Evolutionary conservation across 2,797 vertebrate genomes (phyloP).

Genomic region (Semotilus atromaculatus): DNA sequence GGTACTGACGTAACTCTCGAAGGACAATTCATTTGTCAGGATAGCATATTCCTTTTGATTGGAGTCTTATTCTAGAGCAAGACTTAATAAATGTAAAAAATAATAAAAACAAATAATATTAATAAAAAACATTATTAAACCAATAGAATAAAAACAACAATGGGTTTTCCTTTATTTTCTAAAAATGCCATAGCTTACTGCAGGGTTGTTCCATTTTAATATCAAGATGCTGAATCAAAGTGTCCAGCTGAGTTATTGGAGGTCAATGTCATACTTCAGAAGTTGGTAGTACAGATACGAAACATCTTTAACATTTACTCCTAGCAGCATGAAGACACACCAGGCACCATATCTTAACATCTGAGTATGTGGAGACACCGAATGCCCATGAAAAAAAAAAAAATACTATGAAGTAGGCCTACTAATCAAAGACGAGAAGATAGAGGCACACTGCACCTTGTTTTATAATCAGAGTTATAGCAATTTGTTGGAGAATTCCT

Average conservation of each 20-base stretch:
- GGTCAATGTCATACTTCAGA: constrained; percentile 44
- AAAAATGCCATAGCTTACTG: constrained; percentile 31
- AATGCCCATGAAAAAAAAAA: constrained; percentile 50
- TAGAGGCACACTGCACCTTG: constrained; percentile 56
- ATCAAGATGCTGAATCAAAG: constrained; percentile 41
- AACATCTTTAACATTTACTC: constrained; percentile 58
- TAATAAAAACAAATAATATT: background rate
- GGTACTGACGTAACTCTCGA: constrained; percentile 53
- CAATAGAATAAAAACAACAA: constrained; percentile 32
- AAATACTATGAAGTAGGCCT: constrained; percentile 35
- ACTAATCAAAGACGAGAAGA: constrained; percentile 53
- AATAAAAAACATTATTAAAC: background rate
- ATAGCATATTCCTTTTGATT: constrained; percentile 63
- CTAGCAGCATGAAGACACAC: constrained; percentile 64
- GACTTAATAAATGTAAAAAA: background rate
- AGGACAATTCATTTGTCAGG: constrained; percentile 67
- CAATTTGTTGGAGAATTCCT: constrained; percentile 72
- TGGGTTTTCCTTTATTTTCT: constrained; percentile 20
- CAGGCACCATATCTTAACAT: constrained; percentile 61
- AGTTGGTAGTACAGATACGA: constrained; percentile 56
- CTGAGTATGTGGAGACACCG: constrained; percentile 45
- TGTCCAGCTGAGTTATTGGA: constrained; percentile 53
- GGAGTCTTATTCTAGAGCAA: constrained; percentile 66
- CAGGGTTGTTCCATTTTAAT: constrained; percentile 43
- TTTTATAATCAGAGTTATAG: constrained; percentile 44